Conservation (phyloP, 2,888 invertebrate genomes). For the Tachystola acroxantha region DNA sequence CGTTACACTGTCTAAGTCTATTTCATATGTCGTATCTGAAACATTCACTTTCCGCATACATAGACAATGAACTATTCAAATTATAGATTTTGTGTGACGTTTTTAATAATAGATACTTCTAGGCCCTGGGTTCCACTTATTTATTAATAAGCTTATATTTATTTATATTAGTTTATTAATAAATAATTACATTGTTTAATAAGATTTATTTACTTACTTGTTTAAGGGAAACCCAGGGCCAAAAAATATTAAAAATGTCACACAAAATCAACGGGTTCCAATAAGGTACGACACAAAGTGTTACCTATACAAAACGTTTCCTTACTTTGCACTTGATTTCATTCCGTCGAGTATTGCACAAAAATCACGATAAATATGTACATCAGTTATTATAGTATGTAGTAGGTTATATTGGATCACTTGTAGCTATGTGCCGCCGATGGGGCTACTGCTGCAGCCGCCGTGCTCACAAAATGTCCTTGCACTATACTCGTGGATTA, state of each 20-base stretch:
- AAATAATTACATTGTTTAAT: too few relatives aligned
- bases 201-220: too few relatives aligned
- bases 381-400: slow-evolving; percentile 39
- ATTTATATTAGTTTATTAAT: too few relatives aligned
- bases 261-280: too few relatives aligned
- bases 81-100: slow-evolving; percentile 4
- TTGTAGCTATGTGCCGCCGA: slow-evolving; percentile 20
- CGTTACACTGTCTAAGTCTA: slow-evolving; percentile 35
- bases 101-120: not conserved
- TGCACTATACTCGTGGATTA: slow-evolving; percentile 37
- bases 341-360: slow-evolving; percentile 54
- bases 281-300: too few relatives aligned
- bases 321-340: slow-evolving; percentile 40
- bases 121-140: not conserved
- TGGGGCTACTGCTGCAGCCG: slow-evolving; percentile 10
- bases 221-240: too few relatives aligned
- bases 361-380: slow-evolving; percentile 49
- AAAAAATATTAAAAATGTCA: too few relatives aligned
- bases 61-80: slow-evolving; percentile 37
- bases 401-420: slow-evolving; percentile 21
- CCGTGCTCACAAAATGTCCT: slow-evolving; percentile 23
- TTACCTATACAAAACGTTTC: too few relatives aligned
- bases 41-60: slow-evolving; percentile 35
- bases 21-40: slow-evolving; percentile 25
- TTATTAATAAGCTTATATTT: too few relatives aligned